A percentile compares a stretch with the other conserved stretches of the same genome.
Evolutionary conservation across 2,113 vertebrate species (phyloP).

Genomic region (Empidonax traillii): DNA sequence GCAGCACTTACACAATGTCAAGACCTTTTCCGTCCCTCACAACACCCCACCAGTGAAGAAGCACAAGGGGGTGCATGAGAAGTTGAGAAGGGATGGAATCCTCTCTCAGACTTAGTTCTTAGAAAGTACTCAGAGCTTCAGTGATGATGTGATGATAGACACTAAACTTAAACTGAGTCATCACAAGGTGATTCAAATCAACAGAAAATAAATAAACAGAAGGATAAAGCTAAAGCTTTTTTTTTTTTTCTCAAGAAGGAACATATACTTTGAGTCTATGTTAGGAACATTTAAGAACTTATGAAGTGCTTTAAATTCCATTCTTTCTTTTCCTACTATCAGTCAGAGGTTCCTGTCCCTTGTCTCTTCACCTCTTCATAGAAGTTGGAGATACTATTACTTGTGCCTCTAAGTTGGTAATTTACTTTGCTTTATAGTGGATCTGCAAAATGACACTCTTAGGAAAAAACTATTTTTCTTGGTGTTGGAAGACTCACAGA

Average conservation of each 20-base stretch:
- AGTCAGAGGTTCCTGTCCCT: not conserved
- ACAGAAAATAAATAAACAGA: not conserved
- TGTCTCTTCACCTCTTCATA: not conserved
- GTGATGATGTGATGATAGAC: not conserved
- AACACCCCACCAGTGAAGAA: rapidly evolving
- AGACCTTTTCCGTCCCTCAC: not conserved
- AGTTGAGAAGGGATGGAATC: not conserved
- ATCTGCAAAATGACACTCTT: not conserved
- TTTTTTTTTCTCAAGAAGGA: not conserved
- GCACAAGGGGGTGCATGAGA: no score
- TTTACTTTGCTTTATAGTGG: not conserved
- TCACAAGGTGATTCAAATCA: not conserved
- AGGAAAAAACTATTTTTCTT: not conserved
- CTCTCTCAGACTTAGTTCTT: not conserved
- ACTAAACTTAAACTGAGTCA: not conserved
- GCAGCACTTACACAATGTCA: not conserved
- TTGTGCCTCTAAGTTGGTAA: not conserved
- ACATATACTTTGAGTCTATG: not conserved
- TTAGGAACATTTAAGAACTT: not conserved
- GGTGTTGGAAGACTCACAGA: not conserved
- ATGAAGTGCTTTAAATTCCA: not conserved
- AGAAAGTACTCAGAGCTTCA: not conserved
- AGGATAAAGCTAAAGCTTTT: not conserved
- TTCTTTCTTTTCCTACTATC: not conserved
- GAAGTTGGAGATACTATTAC: not conserved